Conservation (phyloP, 2,113 vertebrate species). For the Pseudonaja textilis region DNA sequence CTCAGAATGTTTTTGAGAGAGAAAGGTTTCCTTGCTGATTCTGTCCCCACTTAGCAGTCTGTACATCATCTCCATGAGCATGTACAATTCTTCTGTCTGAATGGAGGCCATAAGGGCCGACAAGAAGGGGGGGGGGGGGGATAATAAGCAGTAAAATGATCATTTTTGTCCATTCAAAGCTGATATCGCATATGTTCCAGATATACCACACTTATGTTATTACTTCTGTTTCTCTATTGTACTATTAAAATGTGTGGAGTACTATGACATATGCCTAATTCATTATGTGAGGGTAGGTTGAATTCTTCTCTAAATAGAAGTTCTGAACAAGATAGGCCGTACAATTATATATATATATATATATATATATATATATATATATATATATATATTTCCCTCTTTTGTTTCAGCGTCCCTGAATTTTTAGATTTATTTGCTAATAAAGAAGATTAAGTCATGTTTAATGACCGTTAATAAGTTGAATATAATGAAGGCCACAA, state of each 20-base stretch:
- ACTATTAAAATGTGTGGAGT: background rate
- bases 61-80: background rate
- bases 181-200: background rate
- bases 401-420: background rate
- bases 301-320: background rate
- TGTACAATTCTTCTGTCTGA: background rate
- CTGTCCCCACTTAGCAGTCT: background rate
- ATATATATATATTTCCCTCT: background rate
- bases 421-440: slow-evolving; percentile 15
- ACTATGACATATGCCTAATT: background rate
- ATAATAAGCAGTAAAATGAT: background rate
- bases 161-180: background rate
- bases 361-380: background rate
- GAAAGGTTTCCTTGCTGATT: background rate
- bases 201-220: background rate
- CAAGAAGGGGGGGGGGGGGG: too few relatives aligned
- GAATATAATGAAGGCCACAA: slow-evolving; percentile 7
- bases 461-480: background rate
- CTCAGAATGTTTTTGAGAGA: too few relatives aligned
- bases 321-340: background rate
- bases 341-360: background rate
- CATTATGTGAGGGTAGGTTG: background rate
- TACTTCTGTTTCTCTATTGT: background rate
- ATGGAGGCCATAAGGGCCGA: background rate
- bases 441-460: slow-evolving; percentile 3